phyloP scores from a whole-genome alignment of 2,888 invertebrate genomes.

The Adineta ricciae region DNA sequence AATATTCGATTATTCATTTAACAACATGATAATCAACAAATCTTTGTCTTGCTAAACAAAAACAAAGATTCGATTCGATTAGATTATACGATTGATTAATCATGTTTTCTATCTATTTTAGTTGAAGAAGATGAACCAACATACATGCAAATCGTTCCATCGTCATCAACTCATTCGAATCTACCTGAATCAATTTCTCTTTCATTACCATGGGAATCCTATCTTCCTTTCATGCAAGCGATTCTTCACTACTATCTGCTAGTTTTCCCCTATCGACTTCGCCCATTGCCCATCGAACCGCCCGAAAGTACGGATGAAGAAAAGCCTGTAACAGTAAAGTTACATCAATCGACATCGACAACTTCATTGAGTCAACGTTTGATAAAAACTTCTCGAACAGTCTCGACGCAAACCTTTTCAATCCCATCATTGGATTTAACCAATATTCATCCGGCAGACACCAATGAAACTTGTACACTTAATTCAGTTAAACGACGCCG shows the following conservation, averaged over 20 bases:
- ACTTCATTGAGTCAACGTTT: neutral
- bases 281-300: neutral
- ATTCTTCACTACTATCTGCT: neutral
- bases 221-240: neutral
- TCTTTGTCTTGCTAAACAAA: too few species aligned
- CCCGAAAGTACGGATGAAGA: neutral
- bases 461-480: neutral
- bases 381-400: neutral
- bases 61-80: too few species aligned
- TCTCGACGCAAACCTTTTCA: neutral
- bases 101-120: neutral
- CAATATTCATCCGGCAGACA: neutral
- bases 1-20: too few species aligned
- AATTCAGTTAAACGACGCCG: neutral
- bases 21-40: too few species aligned
- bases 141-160: neutral
- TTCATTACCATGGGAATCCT: neutral
- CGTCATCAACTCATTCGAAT: neutral
- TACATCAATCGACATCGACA: constrained; percentile 20
- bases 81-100: too few species aligned
- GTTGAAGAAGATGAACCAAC: neutral
- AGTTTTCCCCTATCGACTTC: neutral
- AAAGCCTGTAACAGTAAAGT: neutral
- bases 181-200: neutral
- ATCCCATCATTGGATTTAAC: neutral